Evolutionary conservation across 2,797 vertebrate species (phyloP).

Genomic region (Sorex maritimensis): DNA sequence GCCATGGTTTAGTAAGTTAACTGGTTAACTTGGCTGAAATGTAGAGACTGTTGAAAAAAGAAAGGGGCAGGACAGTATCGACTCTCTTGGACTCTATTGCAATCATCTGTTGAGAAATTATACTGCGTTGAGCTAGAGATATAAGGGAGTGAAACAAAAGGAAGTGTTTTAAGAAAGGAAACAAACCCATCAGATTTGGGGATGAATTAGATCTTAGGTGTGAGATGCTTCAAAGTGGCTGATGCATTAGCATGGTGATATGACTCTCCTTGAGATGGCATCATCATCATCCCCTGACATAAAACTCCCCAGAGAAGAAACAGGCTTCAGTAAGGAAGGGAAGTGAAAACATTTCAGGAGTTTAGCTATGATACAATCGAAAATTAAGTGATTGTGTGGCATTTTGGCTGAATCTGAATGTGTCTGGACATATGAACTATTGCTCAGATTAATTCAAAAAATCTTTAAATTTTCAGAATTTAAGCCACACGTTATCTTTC

Average conservation of each 20-base stretch:
- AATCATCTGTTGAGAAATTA: not conserved
- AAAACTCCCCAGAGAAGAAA: not conserved
- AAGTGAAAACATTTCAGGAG: not conserved
- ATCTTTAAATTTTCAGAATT: not conserved
- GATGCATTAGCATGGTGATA: fast-evolving
- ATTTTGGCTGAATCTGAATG: not conserved
- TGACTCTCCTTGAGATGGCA: not conserved
- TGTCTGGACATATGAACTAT: not conserved
- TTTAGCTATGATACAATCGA: not conserved
- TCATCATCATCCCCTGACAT: not conserved
- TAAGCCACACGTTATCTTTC: not conserved
- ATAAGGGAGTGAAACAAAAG: too few species aligned
- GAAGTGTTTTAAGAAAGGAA: not conserved
- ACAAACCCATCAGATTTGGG: not conserved
- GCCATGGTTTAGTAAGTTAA: not conserved
- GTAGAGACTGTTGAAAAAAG: not conserved
- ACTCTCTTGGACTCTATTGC: not conserved
- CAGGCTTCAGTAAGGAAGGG: not conserved
- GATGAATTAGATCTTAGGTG: not conserved
- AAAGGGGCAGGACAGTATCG: not conserved
- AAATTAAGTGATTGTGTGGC: not conserved
- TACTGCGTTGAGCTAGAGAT: not conserved
- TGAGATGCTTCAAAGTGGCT: not conserved
- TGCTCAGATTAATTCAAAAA: not conserved
- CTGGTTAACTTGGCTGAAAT: not conserved